Evolutionary conservation across 2,888 invertebrate genomes (phyloP).

Genomic region (Drosophila recens): DNA sequence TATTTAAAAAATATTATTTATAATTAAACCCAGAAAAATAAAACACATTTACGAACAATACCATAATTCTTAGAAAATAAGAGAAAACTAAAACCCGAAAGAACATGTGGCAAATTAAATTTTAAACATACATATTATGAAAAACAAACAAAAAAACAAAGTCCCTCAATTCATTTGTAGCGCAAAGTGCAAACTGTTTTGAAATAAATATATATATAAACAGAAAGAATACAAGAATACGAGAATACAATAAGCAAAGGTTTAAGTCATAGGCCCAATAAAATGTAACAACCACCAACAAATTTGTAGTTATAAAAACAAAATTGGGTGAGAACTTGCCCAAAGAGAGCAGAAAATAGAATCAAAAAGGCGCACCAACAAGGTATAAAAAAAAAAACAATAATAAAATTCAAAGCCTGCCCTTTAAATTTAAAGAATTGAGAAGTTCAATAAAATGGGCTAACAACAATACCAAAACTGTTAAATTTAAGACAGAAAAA

Average conservation of each 20-base stretch:
- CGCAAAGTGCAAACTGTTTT: slow-evolving; percentile 59
- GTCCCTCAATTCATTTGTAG: slow-evolving; percentile 66
- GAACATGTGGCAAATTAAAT: slow-evolving; percentile 79
- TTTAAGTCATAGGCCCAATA: slow-evolving; percentile 78
- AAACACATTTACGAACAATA: slow-evolving; percentile 41
- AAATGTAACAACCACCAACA: slow-evolving; percentile 69
- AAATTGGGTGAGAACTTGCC: slow-evolving; percentile 27
- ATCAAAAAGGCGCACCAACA: slow-evolving; percentile 43
- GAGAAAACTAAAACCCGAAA: slow-evolving; percentile 39
- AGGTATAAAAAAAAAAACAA: slow-evolving; percentile 19
- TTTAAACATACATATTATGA: slow-evolving; percentile 45
- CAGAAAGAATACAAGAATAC: slow-evolving; percentile 17
- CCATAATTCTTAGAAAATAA: slow-evolving; percentile 57
- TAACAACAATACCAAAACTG: slow-evolving; percentile 48
- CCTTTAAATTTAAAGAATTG: slow-evolving; percentile 27
- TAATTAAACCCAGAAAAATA: slow-evolving; percentile 43
- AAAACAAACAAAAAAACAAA: background rate
- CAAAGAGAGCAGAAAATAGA: slow-evolving; percentile 28
- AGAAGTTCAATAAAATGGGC: slow-evolving; percentile 37
- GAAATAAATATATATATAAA: slow-evolving; percentile 10
- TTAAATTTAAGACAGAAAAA: slow-evolving; percentile 62
- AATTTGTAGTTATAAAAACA: slow-evolving; percentile 59
- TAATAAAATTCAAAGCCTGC: slow-evolving; percentile 29
- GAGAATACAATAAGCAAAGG: slow-evolving; percentile 73
- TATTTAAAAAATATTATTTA: slow-evolving; percentile 74